phyloP scores from a whole-genome alignment of 35 echinoderm and acorn worm genomes.

The Diadema setosum region DNA sequence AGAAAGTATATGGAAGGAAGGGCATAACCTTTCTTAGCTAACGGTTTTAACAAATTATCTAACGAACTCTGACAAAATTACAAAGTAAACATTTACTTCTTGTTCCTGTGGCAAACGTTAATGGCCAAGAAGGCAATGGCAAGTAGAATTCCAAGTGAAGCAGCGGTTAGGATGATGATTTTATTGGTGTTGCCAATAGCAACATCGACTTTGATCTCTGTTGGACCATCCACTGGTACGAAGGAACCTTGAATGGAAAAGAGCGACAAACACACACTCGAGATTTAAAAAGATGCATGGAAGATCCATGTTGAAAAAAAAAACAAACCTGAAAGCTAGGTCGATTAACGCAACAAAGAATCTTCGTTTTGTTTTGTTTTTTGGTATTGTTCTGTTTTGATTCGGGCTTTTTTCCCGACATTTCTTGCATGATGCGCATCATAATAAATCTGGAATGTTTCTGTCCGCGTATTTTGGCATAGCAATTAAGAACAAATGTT shows the following conservation, averaged over 20 bases:
- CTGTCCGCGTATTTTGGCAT: no score
- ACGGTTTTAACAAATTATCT: not conserved
- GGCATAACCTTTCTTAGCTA: not conserved
- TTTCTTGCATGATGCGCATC: not conserved
- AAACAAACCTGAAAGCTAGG: not conserved
- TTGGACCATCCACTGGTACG: not conserved
- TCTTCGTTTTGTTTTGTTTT: no score
- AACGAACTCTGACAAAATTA: not conserved
- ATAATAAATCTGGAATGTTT: not conserved
- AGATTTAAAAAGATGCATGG: not conserved
- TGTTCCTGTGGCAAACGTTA: not conserved
- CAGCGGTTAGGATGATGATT: not conserved
- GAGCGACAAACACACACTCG: not conserved
- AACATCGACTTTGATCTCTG: not conserved
- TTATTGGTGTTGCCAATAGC: not conserved
- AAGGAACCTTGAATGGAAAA: not conserved
- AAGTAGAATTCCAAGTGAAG: not conserved
- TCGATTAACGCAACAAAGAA: not conserved
- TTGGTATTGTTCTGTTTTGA: no score
- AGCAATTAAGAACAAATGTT: no score
- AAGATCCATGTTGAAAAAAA: not conserved
- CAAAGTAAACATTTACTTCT: not conserved
- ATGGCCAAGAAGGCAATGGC: not conserved
- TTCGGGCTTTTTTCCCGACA: no score
- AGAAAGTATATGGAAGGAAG: no score